Evolutionary conservation across 2,113 vertebrate genomes (phyloP).

Genomic region (Eubucco bourcierii): DNA sequence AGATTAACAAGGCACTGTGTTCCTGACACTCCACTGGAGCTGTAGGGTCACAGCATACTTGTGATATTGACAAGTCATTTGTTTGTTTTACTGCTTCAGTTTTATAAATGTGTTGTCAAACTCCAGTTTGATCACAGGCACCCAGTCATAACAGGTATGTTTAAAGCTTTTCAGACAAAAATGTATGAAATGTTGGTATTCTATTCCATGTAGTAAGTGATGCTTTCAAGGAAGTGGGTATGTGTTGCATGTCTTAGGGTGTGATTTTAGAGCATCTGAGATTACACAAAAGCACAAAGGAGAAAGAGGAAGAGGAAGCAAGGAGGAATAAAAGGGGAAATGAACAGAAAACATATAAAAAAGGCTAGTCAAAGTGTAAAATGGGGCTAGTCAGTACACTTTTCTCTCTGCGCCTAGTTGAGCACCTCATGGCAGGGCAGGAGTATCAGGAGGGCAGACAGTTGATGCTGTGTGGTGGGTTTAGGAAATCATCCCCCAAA

Average conservation of each 20-base stretch:
- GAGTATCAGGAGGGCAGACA: rapidly evolving
- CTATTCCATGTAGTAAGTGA: rapidly evolving
- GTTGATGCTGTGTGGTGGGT: background rate
- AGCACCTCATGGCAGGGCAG: too few species aligned
- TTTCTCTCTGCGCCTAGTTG: background rate
- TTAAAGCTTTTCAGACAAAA: background rate
- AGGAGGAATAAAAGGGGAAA: background rate
- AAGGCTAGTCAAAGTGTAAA: background rate
- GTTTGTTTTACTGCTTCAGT: background rate
- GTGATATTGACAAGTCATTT: background rate
- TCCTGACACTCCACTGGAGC: background rate
- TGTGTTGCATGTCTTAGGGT: background rate
- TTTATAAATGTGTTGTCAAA: background rate
- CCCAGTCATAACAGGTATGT: background rate
- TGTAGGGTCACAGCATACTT: background rate
- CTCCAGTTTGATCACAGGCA: rapidly evolving
- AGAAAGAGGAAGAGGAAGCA: background rate
- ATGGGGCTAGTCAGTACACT: background rate
- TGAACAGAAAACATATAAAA: background rate
- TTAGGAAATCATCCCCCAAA: too few species aligned
- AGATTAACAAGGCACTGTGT: background rate
- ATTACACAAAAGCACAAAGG: rapidly evolving
- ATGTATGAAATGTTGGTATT: background rate
- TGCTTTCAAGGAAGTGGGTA: background rate
- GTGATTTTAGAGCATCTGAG: background rate